Evolutionary conservation across 2,113 vertebrate species (phyloP), one percentile per base, ranked within the genome.

Genomic region (Tragelaphus buxtoni): DNA sequence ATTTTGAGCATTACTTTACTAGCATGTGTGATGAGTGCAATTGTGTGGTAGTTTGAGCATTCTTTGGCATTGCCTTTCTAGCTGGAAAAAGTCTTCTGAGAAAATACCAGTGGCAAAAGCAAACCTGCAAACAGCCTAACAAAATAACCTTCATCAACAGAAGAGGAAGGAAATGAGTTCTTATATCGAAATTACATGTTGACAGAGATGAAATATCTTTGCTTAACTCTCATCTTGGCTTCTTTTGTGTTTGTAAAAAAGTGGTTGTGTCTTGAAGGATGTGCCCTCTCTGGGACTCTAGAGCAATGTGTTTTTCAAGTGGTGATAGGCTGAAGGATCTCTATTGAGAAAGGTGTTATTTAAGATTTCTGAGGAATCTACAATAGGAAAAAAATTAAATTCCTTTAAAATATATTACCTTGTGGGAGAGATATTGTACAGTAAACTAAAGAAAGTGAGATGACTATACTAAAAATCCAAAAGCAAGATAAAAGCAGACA

Each of bases 21-120:
- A 47, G 47, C 47, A 47, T 47, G 47, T 47, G 47, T 2, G 47
- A 47, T 47, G 47, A 47, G 47, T 47, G 47, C 47, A 47, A 47
- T 47, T 47, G 47, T 47, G 47, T 2, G 2, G 47, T 47, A 47
- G 47, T 47, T 47, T 47, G 47, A 47, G 47, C 47, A 47, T 47
- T 47, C 47, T 47, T 47, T 47, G 47, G 47, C 47, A 47, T 47
- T 47, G 47, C 9, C 47, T 47, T 47, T 47, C 47, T 90, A 88
- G 32, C 55, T 95, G 32, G 32, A 1, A 94, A 84, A 97, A 96
- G 61, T 76, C 60, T 42, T 79, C 82, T 88, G n/a, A 92, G 63
- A 86, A 79, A 89, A 87, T 56, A 55, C 2, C 22, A 92, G 17
- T 63, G 18, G 5, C 74, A 61, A 93, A 96, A 90, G 72, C 13